A percentile compares a stretch with the other conserved stretches of the same genome.
Evolutionary conservation across 2,888 invertebrate genomes (phyloP).

Genomic region (Plebejus melissa): DNA sequence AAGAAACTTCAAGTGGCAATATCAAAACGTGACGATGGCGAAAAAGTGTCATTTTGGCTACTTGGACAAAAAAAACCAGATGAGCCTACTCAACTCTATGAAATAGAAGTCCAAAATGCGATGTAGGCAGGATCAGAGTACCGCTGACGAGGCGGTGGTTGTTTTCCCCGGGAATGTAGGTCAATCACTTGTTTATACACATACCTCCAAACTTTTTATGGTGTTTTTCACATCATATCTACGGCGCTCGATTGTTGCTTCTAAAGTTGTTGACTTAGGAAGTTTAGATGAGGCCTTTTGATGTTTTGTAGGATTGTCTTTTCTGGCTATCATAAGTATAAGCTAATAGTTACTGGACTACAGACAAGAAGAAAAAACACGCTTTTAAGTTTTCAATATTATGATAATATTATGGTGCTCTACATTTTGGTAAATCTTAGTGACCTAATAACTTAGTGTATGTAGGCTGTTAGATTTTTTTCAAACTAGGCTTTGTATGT

Average conservation of each 20-base stretch:
- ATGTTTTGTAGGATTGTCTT: too few species aligned
- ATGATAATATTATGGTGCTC: too few species aligned
- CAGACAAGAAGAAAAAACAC: too few species aligned
- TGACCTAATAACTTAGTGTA: too few species aligned
- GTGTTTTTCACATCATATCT: slow-evolving; percentile 11
- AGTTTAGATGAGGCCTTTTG: neutral
- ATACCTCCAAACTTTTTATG: slow-evolving; percentile 32
- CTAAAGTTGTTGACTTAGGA: neutral
- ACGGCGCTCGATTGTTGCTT: slow-evolving; percentile 1
- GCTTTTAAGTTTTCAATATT: too few species aligned
- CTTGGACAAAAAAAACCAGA: neutral
- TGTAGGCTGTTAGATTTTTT: too few species aligned
- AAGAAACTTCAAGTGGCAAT: too few species aligned
- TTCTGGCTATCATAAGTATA: too few species aligned
- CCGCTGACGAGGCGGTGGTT: slow-evolving; percentile 52
- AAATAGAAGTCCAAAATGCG: slow-evolving; percentile 33
- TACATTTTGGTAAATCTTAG: too few species aligned
- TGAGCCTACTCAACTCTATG: slow-evolving; percentile 43
- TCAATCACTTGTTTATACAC: slow-evolving; percentile 56
- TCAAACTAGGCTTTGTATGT: too few species aligned
- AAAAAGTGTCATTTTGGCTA: too few species aligned
- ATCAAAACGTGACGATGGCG: too few species aligned
- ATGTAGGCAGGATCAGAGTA: slow-evolving; percentile 54
- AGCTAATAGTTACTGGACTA: neutral
- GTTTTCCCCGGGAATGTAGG: slow-evolving; percentile 57